These are phyloP conservation scores for Perdita meconis DNA, from an alignment of 2,888 invertebrate genomes.

Conservation along the genomic window DNA sequence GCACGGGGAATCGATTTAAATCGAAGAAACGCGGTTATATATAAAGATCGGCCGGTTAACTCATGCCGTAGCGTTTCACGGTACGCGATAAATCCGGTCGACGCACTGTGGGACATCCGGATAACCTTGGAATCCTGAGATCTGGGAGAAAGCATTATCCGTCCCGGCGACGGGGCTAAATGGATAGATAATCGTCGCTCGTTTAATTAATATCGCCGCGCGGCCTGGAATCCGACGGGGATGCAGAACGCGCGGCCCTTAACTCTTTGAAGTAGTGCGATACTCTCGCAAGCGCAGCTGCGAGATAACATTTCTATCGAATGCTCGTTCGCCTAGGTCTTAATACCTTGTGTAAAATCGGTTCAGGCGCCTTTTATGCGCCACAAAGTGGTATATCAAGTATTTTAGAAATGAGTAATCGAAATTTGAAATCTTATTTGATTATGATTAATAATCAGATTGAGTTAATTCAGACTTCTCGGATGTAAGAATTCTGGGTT, in stretches of 20 bases:
- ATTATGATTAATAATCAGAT: too few species aligned
- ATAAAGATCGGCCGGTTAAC: conserved; percentile 68
- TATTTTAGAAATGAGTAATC: too few species aligned
- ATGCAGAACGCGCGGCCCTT: conserved; percentile 24
- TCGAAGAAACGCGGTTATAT: conserved; percentile 65
- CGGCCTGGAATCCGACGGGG: conserved; percentile 37
- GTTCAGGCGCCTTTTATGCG: too few species aligned
- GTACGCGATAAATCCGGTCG: conserved; percentile 57
- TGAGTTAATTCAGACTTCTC: too few species aligned
- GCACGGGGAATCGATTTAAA: conserved; percentile 67
- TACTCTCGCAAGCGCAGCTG: conserved; percentile 4
- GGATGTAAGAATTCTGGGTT: too few species aligned
- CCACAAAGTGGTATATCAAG: too few species aligned
- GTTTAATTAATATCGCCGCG: conserved; percentile 63
- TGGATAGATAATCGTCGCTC: conserved; percentile 57
- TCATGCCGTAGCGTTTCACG: conserved; percentile 53
- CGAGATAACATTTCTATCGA: conserved; percentile 45
- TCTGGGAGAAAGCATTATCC: conserved; percentile 26
- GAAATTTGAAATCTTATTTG: too few species aligned
- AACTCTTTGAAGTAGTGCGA: conserved; percentile 45
- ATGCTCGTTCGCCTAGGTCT: conserved; percentile 23
- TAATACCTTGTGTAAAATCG: conserved; percentile 13
- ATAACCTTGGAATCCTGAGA: conserved; percentile 47
- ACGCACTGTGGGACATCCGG: conserved; percentile 44
- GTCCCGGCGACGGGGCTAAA: conserved; percentile 31